Evolutionary conservation across 1,140 invertebrate genomes (phyloP), one percentile per base, ranked within the genome.

Genomic region (Thaumatotibia leucotreta): DNA sequence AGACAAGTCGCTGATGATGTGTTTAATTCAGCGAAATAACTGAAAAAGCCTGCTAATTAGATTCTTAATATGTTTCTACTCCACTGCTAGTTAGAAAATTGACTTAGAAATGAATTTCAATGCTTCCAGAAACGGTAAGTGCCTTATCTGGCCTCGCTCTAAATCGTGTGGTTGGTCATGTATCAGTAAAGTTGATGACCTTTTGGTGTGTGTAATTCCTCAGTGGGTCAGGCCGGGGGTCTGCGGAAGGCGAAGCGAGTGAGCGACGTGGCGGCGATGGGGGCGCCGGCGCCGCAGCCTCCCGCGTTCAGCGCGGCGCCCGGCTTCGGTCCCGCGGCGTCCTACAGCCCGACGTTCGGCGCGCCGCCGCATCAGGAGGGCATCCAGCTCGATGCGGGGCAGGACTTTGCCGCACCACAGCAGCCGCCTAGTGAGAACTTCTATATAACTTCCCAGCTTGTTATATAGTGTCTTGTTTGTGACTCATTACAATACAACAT

Each of bases 251-350:
- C 92, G 0, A 94, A 94, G 80, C 86, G 93, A 6, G 93, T 95
- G 6, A 94, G 93, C 75, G 93, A 95, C 89, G 91, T 94, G 8
- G 92, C 92, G 63, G 92, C 93, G 1, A 93, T 95, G 93, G 94
- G 94, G 14, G 82, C 90, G 27, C 79, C 89, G 65, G 58, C 89
- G 65, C 88, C 69, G 67, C 39, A 17, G 39, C 62, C 80, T 58
- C 32, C 68, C 61, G 64, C 68, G 67, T n/a, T 73, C 72, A 69
- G 63, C 33, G 45, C 84, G 1, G 61, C 63, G 2, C 78, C 83
- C 2, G 68, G 75, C 4, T 84, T 78, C 31, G 76, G 63, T 39
- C 77, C 86, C 0, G 62, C 68, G 4, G 71, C 83, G 2, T 69
- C 65, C 5, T 91, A 75, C 63, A 79, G 67, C 35, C 69, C 79